A percentile compares a stretch with the other conserved stretches of the same genome.
Evolutionary conservation across 2,797 vertebrate species (phyloP).

Genomic region (Babyrousa celebensis): DNA sequence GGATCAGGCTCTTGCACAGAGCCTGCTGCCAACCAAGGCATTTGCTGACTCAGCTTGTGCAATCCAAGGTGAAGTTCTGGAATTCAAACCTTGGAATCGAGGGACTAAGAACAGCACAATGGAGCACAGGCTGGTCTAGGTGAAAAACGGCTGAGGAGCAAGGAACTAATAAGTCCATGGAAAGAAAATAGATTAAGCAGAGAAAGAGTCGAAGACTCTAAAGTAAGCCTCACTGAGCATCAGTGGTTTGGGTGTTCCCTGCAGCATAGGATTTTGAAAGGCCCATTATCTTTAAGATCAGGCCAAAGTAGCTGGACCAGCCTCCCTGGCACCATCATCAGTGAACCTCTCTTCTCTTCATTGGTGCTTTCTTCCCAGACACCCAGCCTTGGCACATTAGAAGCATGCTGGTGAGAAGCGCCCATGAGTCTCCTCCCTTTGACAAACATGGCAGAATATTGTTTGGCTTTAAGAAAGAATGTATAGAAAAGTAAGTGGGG

Average conservation of each 20-base stretch:
- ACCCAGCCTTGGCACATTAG: neutral
- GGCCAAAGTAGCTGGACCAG: neutral
- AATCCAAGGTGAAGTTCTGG: neutral
- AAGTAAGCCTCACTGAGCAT: neutral
- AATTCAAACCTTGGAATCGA: neutral
- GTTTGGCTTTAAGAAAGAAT: neutral
- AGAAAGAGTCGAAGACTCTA: neutral
- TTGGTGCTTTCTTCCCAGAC: neutral
- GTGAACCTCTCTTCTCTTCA: neutral
- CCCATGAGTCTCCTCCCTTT: neutral
- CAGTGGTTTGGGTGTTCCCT: no score
- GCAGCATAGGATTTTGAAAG: no score
- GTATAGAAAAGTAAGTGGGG: neutral
- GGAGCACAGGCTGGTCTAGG: neutral
- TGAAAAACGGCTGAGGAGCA: neutral
- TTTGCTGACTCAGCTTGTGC: neutral
- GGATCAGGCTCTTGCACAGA: neutral
- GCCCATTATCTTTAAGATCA: neutral
- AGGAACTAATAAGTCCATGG: neutral
- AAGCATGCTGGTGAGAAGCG: neutral
- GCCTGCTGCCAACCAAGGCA: accelerated
- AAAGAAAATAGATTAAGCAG: neutral
- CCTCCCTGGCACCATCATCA: accelerated
- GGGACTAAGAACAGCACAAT: neutral
- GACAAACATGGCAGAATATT: neutral